Base-by-base conservation (phyloP, 92 coral and sea anemone species). In the Paragorgia papillata region DNA sequence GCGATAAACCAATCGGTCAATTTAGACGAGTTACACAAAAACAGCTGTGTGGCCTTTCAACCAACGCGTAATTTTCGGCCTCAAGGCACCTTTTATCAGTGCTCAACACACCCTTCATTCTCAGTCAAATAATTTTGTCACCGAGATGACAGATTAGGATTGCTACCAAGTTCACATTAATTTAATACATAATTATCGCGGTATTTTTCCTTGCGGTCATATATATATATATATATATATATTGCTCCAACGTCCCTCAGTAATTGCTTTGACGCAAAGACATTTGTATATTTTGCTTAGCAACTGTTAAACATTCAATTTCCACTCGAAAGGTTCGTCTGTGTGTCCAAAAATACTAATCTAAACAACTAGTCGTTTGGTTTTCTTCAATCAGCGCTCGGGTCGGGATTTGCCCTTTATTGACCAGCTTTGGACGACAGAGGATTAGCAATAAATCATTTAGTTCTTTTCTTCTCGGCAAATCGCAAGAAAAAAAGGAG, bases 101-200 rank as follows among this genome's bases (percentile, higher is more conserved):
- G 6, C 3, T 56, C 62, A 22, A 56, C 62, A 56, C 62, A 22
- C 62, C 19, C 62, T 22, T 56, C 62, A 22, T 22, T 22, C 18
- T 6, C 62, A 56, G 62, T 12, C 62, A 28, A 56, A 56, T 1
- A 31, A 56, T 56, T 15, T 56, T 56, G 62, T 14, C 62, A 22
- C 7, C 3, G 31, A 22, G 4, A 22, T 22, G 62, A 56, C 30
- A 56, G 30, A 56, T 56, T 22, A 46, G 7, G 15, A 7, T 46
- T 46, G n/a, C 53, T n/a, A 46, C 53, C 12, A 15, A 46, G 53
- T 46, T 46, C 14, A 46, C 14, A 46, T n/a, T 46, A 46, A 46
- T 46, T 46, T 15, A 56, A 56, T 8, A 56, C 62, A 56, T 56
- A 22, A 56, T 22, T 22, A 22, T 56, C 62, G 7, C 2, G 62